phyloP scores from a whole-genome alignment of 2,888 invertebrate genomes.

The Laspeyria flexula region DNA sequence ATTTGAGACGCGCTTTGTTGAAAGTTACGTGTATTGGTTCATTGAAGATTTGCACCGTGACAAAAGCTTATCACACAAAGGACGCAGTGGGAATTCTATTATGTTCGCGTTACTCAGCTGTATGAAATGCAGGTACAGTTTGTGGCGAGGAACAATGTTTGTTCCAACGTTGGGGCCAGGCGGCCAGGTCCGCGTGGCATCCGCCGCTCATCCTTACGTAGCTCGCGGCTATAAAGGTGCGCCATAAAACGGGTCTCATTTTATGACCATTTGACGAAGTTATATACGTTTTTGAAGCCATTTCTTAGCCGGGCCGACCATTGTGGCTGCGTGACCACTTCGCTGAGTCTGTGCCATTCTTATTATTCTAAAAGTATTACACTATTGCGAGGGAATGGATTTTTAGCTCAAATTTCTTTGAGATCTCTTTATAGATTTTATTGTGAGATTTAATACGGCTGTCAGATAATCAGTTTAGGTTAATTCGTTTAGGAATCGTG shows the following conservation, averaged over 20 bases:
- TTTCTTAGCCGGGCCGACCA: constrained; percentile 73
- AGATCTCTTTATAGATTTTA: constrained; percentile 39
- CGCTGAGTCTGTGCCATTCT: constrained; percentile 59
- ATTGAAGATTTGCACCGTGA: constrained; percentile 23
- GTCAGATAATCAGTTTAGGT: constrained; percentile 68
- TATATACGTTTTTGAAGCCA: constrained; percentile 81
- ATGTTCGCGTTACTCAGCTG: constrained; percentile 36
- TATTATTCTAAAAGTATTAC: constrained; percentile 65
- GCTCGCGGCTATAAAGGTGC: constrained; percentile 80
- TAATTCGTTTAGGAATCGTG: constrained; percentile 79
- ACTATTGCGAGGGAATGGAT: constrained; percentile 51
- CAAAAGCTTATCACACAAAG: constrained; percentile 21
- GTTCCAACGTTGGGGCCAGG: constrained; percentile 51
- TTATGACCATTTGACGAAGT: constrained; percentile 84
- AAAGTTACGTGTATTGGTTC: constrained; percentile 15
- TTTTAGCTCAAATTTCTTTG: constrained; percentile 54
- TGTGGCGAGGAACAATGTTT: constrained; percentile 44
- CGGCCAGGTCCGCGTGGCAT: constrained; percentile 59
- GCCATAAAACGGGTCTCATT: constrained; percentile 82
- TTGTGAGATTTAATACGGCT: constrained; percentile 60
- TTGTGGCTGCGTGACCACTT: constrained; percentile 76
- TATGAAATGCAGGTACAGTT: constrained; percentile 37
- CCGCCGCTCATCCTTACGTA: constrained; percentile 74
- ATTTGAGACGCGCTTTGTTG: constrained; percentile 14
- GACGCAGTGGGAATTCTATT: constrained; percentile 30